Conservation (phyloP, 2,113 vertebrate genomes). For the Crotalus viridis region DNA sequence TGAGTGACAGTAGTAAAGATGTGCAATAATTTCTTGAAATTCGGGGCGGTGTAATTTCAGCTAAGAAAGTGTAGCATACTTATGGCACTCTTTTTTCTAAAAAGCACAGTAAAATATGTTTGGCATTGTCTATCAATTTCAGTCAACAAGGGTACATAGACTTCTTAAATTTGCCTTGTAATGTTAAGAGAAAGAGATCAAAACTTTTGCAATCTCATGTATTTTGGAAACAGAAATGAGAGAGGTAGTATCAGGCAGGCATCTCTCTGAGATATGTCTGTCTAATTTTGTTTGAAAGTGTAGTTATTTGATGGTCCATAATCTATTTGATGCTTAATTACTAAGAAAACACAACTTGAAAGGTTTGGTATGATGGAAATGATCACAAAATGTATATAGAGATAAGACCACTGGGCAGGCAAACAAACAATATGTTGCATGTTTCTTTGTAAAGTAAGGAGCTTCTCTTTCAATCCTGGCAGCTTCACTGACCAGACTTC, state of each 20-base stretch:
- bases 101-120: background rate
- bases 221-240: background rate
- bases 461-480: background rate
- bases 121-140: background rate
- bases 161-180: background rate
- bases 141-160: background rate
- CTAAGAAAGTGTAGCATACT: background rate
- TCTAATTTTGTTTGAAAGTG: background rate
- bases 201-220: background rate
- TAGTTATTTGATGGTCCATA: background rate
- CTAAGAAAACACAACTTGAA: background rate
- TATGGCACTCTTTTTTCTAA: background rate
- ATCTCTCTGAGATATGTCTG: background rate
- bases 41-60: background rate
- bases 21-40: background rate
- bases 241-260: background rate
- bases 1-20: background rate
- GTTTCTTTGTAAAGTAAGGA: background rate
- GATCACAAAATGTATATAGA: background rate
- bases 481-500: background rate
- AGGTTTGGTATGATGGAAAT: background rate
- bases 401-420: background rate
- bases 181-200: background rate
- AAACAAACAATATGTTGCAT: background rate
- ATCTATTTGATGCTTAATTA: background rate